These are phyloP conservation scores for Oscheius sp. DNA, from an alignment of 2,888 invertebrate species.

Conservation along the genomic window DNA sequence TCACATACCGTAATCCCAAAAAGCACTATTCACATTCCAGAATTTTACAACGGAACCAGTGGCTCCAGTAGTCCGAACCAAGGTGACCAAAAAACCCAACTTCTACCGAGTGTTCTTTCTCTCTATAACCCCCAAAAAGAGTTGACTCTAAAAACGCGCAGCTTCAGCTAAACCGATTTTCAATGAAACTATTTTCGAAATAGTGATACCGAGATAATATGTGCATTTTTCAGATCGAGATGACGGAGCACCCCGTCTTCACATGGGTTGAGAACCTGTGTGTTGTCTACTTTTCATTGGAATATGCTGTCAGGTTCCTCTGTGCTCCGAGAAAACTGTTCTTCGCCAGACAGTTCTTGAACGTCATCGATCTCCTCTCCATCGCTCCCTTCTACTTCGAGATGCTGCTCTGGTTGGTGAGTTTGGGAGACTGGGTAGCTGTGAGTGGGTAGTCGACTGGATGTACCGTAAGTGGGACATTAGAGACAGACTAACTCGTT, in stretches of 20 bases:
- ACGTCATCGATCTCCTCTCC: constrained; percentile 69
- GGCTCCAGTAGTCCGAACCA: constrained; percentile 7
- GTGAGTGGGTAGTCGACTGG: too few species aligned
- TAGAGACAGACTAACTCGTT: too few species aligned
- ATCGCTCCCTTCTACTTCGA: constrained; percentile 72
- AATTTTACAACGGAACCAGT: constrained; percentile 14
- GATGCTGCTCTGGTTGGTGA: constrained; percentile 65
- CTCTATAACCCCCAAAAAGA: too few species aligned
- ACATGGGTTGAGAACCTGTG: constrained; percentile 72
- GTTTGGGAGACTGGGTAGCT: not conserved
- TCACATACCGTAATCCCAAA: not conserved
- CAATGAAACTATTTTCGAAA: not conserved
- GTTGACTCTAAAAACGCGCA: constrained; percentile 6
- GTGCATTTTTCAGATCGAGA: constrained; percentile 51
- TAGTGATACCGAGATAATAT: not conserved
- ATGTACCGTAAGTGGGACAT: too few species aligned
- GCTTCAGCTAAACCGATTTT: not conserved
- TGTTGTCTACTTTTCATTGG: constrained; percentile 71
- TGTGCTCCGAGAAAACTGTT: constrained; percentile 66
- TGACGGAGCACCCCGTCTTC: constrained; percentile 73
- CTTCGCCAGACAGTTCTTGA: constrained; percentile 71
- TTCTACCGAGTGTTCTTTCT: too few species aligned
- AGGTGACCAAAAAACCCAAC: constrained; percentile 1
- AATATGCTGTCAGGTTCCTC: constrained; percentile 68
- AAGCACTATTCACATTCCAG: constrained; percentile 13